phyloP scores from a whole-genome alignment of 2,113 vertebrate genomes.

The Myrmecobius fasciatus region DNA sequence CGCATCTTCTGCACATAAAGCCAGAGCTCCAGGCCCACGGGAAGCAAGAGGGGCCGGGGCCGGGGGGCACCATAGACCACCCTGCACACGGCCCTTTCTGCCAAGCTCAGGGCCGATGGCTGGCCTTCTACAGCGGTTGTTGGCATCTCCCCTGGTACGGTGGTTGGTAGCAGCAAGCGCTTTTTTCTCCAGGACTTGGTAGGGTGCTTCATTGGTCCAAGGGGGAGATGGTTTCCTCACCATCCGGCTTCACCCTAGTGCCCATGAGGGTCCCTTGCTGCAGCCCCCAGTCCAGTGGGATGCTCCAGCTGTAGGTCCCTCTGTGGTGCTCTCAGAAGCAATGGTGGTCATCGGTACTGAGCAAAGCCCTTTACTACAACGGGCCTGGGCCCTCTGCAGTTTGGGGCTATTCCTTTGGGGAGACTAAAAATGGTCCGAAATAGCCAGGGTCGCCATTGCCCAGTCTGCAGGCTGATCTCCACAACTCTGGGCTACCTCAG shows the following conservation, averaged over 20 bases:
- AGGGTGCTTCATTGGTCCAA: neutral
- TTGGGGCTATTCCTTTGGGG: neutral
- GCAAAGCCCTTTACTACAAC: neutral
- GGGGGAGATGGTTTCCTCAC: neutral
- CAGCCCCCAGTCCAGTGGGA: neutral
- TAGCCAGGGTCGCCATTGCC: neutral
- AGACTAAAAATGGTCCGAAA: neutral
- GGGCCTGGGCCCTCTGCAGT: neutral
- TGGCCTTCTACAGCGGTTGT: neutral
- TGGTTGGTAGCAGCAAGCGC: neutral
- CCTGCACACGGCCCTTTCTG: slow-evolving; percentile 86
- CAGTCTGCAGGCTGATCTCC: neutral
- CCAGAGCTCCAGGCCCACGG: slow-evolving; percentile 85
- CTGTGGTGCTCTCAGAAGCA: neutral
- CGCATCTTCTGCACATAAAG: slow-evolving; percentile 83
- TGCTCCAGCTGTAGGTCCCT: neutral
- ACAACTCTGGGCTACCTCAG: neutral
- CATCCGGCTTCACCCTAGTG: neutral
- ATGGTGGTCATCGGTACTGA: neutral
- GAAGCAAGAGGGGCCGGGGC: slow-evolving; percentile 83
- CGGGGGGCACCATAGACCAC: slow-evolving; percentile 84
- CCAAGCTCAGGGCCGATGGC: slow-evolving; percentile 75
- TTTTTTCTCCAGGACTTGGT: neutral
- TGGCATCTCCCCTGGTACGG: slow-evolving; percentile 32
- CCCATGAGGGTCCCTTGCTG: neutral